These are phyloP conservation scores for Bucco capensis DNA, from an alignment of 2,113 vertebrate species.

Conservation along the genomic window DNA sequence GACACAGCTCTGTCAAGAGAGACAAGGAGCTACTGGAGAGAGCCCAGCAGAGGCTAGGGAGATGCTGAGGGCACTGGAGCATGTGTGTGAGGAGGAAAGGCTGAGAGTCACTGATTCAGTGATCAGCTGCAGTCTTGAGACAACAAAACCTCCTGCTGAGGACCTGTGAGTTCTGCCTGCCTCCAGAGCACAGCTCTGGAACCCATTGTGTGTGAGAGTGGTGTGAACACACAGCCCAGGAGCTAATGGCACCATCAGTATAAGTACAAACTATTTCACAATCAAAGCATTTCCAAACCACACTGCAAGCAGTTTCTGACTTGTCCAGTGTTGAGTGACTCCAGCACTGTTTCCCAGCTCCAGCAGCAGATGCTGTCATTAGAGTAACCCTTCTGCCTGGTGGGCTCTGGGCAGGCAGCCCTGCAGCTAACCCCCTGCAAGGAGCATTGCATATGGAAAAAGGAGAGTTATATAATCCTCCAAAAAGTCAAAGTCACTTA, in stretches of 20 bases:
- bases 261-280: rapidly evolving
- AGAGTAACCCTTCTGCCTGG: not conserved
- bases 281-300: not conserved
- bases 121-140: too few relatives aligned
- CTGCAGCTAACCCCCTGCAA: not conserved
- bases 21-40: too few relatives aligned
- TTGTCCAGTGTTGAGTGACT: not conserved
- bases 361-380: not conserved
- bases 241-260: not conserved
- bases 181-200: too few relatives aligned
- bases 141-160: too few relatives aligned
- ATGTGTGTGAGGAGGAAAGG: too few relatives aligned
- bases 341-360: not conserved
- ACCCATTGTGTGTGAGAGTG: too few relatives aligned
- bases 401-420: not conserved
- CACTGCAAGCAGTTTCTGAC: not conserved
- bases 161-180: too few relatives aligned
- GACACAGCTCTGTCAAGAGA: too few relatives aligned
- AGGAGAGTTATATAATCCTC: slow-evolving; percentile 39
- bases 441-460: not conserved
- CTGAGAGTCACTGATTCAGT: too few relatives aligned
- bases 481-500: slow-evolving; percentile 37
- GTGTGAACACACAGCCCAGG: too few relatives aligned
- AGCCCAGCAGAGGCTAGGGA: too few relatives aligned
- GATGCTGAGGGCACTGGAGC: too few relatives aligned